These are phyloP conservation scores for Stenotaenia linearis DNA, from an alignment of 2,888 invertebrate species.

Conservation along the genomic window DNA sequence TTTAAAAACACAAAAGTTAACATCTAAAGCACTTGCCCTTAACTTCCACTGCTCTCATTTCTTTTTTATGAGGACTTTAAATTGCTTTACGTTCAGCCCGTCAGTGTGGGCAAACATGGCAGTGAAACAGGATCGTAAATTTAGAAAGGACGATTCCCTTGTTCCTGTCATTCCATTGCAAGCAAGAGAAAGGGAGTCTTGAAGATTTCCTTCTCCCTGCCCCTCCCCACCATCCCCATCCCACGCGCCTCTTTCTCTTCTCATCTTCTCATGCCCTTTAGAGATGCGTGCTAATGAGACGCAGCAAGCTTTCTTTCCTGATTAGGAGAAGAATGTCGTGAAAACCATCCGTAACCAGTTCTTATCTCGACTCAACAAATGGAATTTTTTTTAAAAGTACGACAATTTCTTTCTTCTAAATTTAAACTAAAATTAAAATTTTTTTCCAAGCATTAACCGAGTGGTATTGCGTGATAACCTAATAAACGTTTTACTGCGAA, in stretches of 20 bases:
- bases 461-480: no score
- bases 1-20: slow-evolving; percentile 3
- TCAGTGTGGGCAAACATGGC: slow-evolving; percentile 13
- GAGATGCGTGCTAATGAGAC: slow-evolving; percentile 19
- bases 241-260: background rate
- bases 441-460: no score
- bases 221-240: background rate
- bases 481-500: no score
- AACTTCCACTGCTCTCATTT: slow-evolving; percentile 3
- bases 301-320: slow-evolving; percentile 1
- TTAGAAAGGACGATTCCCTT: slow-evolving; percentile 11
- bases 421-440: background rate
- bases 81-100: slow-evolving; percentile 15
- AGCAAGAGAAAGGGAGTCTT: slow-evolving; percentile 5
- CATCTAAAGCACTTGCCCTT: background rate
- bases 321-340: background rate
- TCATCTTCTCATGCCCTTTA: background rate
- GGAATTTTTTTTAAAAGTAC: background rate
- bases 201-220: background rate
- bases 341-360: background rate
- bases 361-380: background rate
- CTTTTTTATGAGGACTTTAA: slow-evolving; percentile 10
- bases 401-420: background rate
- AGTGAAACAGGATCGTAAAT: slow-evolving; percentile 10
- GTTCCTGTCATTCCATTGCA: slow-evolving; percentile 12